phyloP scores from a whole-genome alignment of 2,888 invertebrate species.

The Abrostola triplasia region DNA sequence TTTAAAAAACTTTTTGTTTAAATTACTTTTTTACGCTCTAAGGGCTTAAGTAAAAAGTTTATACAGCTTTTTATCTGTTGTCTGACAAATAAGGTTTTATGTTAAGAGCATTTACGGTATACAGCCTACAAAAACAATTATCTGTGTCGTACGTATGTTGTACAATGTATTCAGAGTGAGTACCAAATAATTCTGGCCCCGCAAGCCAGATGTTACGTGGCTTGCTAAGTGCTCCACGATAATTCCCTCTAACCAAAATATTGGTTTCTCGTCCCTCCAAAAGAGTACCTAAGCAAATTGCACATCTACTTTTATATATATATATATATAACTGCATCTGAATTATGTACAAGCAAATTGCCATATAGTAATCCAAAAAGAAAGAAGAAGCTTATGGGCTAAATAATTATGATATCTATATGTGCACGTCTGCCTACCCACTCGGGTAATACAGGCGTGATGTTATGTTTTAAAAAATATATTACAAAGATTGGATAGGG shows the following conservation, averaged over 20 bases:
- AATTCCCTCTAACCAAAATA: constrained; percentile 38
- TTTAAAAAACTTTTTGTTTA: not conserved
- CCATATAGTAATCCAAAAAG: no score
- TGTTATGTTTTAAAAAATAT: no score
- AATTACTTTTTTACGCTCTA: not conserved
- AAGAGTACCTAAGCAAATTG: no score
- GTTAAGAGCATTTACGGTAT: constrained; percentile 3
- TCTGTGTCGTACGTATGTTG: not conserved
- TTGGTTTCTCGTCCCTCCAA: no score
- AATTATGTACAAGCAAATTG: no score
- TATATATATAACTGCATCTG: no score
- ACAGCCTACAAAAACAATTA: constrained; percentile 20
- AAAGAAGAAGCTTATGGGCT: no score
- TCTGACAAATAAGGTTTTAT: not conserved
- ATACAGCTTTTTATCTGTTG: not conserved
- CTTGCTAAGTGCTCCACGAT: constrained; percentile 38
- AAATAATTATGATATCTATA: no score
- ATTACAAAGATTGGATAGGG: no score
- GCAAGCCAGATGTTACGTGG: constrained; percentile 41
- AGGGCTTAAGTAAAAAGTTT: not conserved
- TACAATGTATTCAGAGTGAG: constrained; percentile 19
- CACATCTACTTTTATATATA: no score
- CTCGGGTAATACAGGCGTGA: no score
- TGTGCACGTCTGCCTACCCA: no score
- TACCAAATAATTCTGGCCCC: constrained; percentile 29